A percentile compares a stretch with the other conserved stretches of the same genome.
Conservation (phyloP, 2,113 vertebrate species). For the Corydoras sp. region DNA sequence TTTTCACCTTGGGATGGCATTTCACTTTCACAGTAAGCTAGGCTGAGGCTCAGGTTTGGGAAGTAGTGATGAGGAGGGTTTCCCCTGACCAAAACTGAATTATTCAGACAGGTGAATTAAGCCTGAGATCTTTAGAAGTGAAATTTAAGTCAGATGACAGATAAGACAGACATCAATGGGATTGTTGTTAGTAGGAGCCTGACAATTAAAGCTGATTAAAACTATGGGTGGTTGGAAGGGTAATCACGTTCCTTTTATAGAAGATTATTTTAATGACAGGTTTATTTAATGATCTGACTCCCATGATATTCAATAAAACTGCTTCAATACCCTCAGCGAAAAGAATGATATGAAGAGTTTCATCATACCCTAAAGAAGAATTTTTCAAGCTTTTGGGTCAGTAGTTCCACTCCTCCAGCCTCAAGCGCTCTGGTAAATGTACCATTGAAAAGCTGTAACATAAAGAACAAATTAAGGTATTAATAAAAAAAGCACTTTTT, state of each 20-base stretch:
- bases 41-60: conserved; percentile 47
- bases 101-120: conserved; percentile 47
- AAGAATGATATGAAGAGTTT: conserved; percentile 24
- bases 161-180: conserved; percentile 13
- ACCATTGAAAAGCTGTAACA: conserved; percentile 87
- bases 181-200: neutral
- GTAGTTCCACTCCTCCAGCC: conserved; percentile 80
- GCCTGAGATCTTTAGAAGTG: conserved; percentile 15
- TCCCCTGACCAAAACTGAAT: conserved; percentile 55
- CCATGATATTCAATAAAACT: too few relatives aligned
- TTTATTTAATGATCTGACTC: too few relatives aligned
- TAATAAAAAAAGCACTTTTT: neutral
- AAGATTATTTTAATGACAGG: too few relatives aligned
- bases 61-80: conserved; percentile 45
- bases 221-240: neutral
- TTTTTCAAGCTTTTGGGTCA: conserved; percentile 91
- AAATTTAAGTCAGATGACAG: conserved; percentile 34
- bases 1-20: conserved; percentile 41
- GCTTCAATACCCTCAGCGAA: neutral
- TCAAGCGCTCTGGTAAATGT: conserved; percentile 87
- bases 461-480: too few relatives aligned
- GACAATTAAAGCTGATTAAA: neutral
- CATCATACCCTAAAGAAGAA: conserved; percentile 92
- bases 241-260: neutral
- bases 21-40: conserved; percentile 34